Evolutionary conservation across 1,140 invertebrate species (phyloP), one percentile per base, ranked within the genome.

Genomic region (Dendrolimus kikuchii): DNA sequence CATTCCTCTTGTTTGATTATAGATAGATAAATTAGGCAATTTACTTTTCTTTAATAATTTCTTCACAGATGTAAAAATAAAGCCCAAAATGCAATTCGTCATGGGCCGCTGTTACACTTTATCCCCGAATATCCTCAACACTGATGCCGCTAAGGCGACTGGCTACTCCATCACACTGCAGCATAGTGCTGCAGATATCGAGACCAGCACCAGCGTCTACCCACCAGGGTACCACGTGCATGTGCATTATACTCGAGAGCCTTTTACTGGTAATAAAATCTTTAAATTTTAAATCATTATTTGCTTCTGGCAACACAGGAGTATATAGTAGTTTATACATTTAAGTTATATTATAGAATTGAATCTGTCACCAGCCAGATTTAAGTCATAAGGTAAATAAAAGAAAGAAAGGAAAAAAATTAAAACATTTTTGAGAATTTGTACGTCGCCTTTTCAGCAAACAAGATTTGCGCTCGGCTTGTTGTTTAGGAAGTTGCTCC

Each of bases 81-180:
- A 66, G 4, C 76, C 81, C 49, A 81, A 68, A 23, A 53, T 89
- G 6, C 86, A 89, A 36, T 90, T 90, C 53, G 60, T 84, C 5
- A 68, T 67, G 53, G 90, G 90, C 2, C 82, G 86, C 41, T 91
- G 90, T 57, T 86, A 86, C 58, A 90, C 90, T 4, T 50, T 90
- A 7, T 70, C 80, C 0, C 89, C 90, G 2, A 77, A 78, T 46
- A 62, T 79, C 4, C 46, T 66, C n/a, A 57, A 66, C 46, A 64
- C 51, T 3, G 66, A 64, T 1, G 75, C 81, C 0, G 66, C 71
- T 0, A 70, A 67, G 50, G 54, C 60, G 0, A 59, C 63, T 0
- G 88, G 88, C 0, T 88, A 85, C 59, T 82, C 85, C 5, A 56
- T 89, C 4, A 75, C 81, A 0, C 62, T 89, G 49, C 65, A 75